phyloP scores from a whole-genome alignment of 2,888 invertebrate species.

The Dicyrtoma fusca region DNA sequence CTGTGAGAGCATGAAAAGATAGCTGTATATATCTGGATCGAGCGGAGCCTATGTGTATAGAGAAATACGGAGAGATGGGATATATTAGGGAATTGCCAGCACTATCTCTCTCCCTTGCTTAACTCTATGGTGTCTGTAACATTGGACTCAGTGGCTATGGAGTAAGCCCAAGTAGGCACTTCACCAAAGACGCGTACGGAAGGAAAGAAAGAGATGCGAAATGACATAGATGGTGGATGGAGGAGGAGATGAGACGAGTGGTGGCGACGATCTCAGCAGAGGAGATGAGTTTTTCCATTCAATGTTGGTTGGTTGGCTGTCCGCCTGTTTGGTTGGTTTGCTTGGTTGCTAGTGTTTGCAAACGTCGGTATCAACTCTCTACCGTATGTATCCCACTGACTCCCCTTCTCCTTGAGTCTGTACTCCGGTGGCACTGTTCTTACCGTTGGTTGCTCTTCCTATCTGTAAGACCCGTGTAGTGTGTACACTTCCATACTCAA shows the following conservation, averaged over 20 bases:
- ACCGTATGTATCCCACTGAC: slow-evolving; percentile 28
- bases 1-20: slow-evolving; percentile 33
- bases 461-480: too few species aligned
- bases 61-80: too few species aligned
- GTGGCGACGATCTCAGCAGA: slow-evolving; percentile 30
- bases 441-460: slow-evolving; percentile 6
- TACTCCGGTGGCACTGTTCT: too few species aligned
- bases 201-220: slow-evolving; percentile 9
- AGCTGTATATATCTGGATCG: background rate
- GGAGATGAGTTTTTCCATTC: slow-evolving; percentile 33
- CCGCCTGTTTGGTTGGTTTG: slow-evolving; percentile 3
- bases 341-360: slow-evolving; percentile 21
- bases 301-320: slow-evolving; percentile 28
- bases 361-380: slow-evolving; percentile 23
- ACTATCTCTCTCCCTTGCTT: background rate
- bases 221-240: slow-evolving; percentile 36
- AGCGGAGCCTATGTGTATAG: too few species aligned
- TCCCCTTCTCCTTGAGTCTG: slow-evolving; percentile 14
- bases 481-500: too few species aligned
- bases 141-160: too few species aligned
- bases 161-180: too few species aligned
- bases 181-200: too few species aligned
- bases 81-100: too few species aligned
- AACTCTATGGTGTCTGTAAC: background rate
- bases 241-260: slow-evolving; percentile 42